These are phyloP conservation scores for Orchestes rusci DNA, from an alignment of 2,888 invertebrate genomes.

Conservation along the genomic window DNA sequence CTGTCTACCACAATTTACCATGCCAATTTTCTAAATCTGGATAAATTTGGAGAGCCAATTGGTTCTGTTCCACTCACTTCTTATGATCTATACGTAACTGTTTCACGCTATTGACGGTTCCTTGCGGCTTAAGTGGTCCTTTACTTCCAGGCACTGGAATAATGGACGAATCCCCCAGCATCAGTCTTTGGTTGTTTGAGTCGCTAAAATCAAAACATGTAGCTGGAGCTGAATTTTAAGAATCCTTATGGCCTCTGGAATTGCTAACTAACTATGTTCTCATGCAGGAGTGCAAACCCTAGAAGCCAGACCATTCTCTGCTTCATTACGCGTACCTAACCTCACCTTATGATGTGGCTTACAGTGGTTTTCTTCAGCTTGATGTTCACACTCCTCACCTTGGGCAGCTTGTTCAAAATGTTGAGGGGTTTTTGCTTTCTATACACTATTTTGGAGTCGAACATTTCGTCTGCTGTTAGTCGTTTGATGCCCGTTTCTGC, in stretches of 20 bases:
- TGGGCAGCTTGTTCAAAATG: constrained; percentile 73
- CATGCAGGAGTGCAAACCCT: too few relatives aligned
- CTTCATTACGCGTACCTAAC: too few relatives aligned
- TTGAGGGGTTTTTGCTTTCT: constrained; percentile 78
- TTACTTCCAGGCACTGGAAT: constrained; percentile 75
- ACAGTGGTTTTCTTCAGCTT: constrained; percentile 77
- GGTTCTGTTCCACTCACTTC: constrained; percentile 53
- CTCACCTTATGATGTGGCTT: constrained; percentile 83
- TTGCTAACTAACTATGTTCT: too few relatives aligned
- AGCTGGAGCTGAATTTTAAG: too few relatives aligned
- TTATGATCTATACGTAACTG: constrained; percentile 84
- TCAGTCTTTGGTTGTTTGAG: constrained; percentile 87
- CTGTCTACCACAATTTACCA: constrained; percentile 15
- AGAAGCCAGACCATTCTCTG: too few relatives aligned
- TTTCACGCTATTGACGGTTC: constrained; percentile 72
- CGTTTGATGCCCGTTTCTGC: constrained; percentile 47
- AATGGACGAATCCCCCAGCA: constrained; percentile 90
- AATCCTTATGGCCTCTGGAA: too few relatives aligned
- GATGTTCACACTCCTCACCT: constrained; percentile 72
- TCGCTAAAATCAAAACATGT: constrained; percentile 59
- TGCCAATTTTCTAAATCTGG: constrained; percentile 11
- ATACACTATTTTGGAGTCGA: constrained; percentile 68
- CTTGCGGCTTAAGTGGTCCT: constrained; percentile 76
- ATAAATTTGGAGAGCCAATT: constrained; percentile 22
- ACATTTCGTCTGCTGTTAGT: constrained; percentile 50